These are phyloP conservation scores for Calephelis perditalis DNA, from an alignment of 2,888 invertebrate species.

Conservation along the genomic window DNA sequence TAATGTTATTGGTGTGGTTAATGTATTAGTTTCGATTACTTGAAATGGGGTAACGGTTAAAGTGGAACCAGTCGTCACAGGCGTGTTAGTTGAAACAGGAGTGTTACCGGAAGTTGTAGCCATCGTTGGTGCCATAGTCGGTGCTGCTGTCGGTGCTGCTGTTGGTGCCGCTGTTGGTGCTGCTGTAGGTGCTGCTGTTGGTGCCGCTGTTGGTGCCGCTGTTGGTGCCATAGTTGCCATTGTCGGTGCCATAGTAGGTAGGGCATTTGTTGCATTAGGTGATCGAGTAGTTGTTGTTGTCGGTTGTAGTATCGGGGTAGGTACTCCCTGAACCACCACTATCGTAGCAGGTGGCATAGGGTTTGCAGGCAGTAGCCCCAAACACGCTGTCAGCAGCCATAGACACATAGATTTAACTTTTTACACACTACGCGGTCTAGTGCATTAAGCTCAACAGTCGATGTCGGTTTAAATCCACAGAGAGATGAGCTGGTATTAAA, in stretches of 20 bases:
- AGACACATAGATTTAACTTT: conserved; percentile 51
- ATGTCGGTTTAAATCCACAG: conserved; percentile 40
- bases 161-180: conserved; percentile 31
- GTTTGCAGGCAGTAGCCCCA: conserved; percentile 58
- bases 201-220: conserved; percentile 29
- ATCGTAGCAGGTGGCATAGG: conserved; percentile 44
- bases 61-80: conserved; percentile 31
- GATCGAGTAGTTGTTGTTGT: conserved; percentile 32
- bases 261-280: conserved; percentile 25
- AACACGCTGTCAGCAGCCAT: conserved; percentile 70
- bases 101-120: conserved; percentile 30
- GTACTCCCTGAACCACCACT: conserved; percentile 54
- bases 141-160: conserved; percentile 19
- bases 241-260: conserved; percentile 22
- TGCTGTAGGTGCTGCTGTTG: conserved; percentile 28
- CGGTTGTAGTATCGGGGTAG: conserved; percentile 58
- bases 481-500: conserved; percentile 58
- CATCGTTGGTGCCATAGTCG: conserved; percentile 21
- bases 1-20: conserved; percentile 19
- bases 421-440: conserved; percentile 17
- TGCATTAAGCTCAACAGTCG: conserved; percentile 33
- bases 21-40: conserved; percentile 23
- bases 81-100: conserved; percentile 18
- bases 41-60: conserved; percentile 32
- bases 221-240: conserved; percentile 27